Base-by-base conservation (phyloP, 2,797 vertebrate species). In the Cuculus canorus region DNA sequence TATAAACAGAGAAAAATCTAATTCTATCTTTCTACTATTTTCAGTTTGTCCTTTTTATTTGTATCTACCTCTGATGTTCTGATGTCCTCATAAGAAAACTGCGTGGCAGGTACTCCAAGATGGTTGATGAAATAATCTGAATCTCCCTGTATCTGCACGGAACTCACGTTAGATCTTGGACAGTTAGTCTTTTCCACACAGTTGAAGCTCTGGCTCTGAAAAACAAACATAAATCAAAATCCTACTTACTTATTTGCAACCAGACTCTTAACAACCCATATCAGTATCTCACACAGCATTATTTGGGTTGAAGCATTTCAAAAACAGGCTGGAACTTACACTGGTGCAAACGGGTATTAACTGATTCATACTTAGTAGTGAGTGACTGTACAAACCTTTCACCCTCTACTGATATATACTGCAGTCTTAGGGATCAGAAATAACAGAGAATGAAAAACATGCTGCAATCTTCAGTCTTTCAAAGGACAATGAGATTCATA, bases 101-200 rank as follows among this genome's bases (percentile, higher is more conserved):
- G 98, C 13, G 92, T 52, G 18, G 98, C 97, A 60, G 99, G 99
- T 54, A 99, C 97, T 80, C 98, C 99, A 15, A 99, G 98, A 32
- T 98, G 97, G 97, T 99, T 99, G 98, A 99, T 98, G 93, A 99
- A 99, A 97, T 98, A 99, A 93, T 98, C 97, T 8, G 98, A 96
- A 95, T 99, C 99, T 54, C 99, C 99, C 88, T 98, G 98, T 23
- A 98, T 97, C 97, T 99, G 99, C 77, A 98, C 94, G 7, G 98
- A 98, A 94, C 97, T 99, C 96, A 99, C 97, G 48, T 98, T 99
- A 53, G 97, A 97, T 90, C 95, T 97, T 3, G 96, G 95, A 87
- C 99, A 99, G 79, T 96, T 97, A 18, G 93, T 82, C 87, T 97
- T 97, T 82, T 97, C 97, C 60, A 98, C 97, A 93, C 99, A 99